A percentile compares a stretch with the other conserved stretches of the same genome.
phyloP scores from a whole-genome alignment of 2,797 vertebrate genomes.

The Scyliorhinus canicula region DNA sequence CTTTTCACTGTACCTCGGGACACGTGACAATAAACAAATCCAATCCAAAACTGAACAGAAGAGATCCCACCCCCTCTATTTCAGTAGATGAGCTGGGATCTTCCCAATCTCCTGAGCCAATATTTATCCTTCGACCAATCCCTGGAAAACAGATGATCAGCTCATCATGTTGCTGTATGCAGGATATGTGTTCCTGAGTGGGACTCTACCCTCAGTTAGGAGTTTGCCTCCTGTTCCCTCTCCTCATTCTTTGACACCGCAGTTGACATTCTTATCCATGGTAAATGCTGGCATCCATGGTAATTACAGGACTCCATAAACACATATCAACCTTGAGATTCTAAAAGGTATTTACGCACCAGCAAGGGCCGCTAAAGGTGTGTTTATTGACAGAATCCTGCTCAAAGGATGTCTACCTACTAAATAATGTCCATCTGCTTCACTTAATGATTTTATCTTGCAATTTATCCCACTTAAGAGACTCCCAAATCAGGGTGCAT shows the following conservation, averaged over 20 bases:
- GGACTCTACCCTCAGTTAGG: neutral
- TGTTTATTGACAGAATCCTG: slow-evolving; percentile 30
- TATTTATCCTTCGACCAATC: neutral
- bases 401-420: slow-evolving; percentile 19
- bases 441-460: slow-evolving; percentile 40
- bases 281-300: neutral
- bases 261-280: neutral
- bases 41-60: no score
- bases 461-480: slow-evolving; percentile 40
- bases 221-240: neutral
- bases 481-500: slow-evolving; percentile 25
- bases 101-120: neutral
- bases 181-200: neutral
- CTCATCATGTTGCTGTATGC: neutral
- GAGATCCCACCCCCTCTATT: no score
- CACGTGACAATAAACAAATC: no score
- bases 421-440: slow-evolving; percentile 37
- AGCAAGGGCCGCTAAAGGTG: neutral
- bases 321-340: neutral
- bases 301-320: slow-evolving; percentile 4
- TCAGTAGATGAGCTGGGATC: no score
- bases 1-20: no score
- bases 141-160: neutral
- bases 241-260: neutral
- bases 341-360: neutral